Evolutionary conservation across 2,888 invertebrate genomes (phyloP).

Genomic region (Scaptomyza tumidula): DNA sequence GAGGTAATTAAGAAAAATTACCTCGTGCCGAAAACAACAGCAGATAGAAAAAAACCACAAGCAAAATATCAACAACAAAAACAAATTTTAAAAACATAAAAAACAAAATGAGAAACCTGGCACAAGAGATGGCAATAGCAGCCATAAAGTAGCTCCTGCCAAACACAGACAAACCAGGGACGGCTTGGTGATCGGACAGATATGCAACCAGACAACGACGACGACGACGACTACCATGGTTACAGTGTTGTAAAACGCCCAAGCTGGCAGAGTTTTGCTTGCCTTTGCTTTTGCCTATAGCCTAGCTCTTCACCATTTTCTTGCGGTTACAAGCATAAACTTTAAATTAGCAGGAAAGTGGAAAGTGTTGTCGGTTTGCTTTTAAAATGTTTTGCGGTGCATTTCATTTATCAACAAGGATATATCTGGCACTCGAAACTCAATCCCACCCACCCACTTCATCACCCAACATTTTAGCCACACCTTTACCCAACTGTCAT

Average conservation of each 20-base stretch:
- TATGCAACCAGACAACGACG: constrained; percentile 12
- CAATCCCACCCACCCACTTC: constrained; percentile 22
- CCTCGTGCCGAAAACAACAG: constrained; percentile 54
- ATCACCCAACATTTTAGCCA: not conserved
- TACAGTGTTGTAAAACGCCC: constrained; percentile 33
- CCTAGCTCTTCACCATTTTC: constrained; percentile 36
- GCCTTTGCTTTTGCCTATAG: not conserved
- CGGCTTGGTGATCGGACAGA: constrained; percentile 18
- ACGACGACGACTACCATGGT: constrained; percentile 5
- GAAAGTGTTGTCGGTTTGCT: constrained; percentile 80
- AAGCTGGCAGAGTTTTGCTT: not conserved
- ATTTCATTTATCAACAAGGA: constrained; percentile 74
- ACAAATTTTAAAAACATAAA: constrained; percentile 27
- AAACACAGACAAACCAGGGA: constrained; percentile 46
- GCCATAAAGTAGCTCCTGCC: constrained; percentile 62
- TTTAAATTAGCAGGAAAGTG: constrained; percentile 80
- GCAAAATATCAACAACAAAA: constrained; percentile 5
- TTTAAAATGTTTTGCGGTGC: constrained; percentile 79
- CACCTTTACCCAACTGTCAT: constrained; percentile 61
- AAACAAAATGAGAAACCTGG: constrained; percentile 36
- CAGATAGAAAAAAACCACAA: constrained; percentile 19
- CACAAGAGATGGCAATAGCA: constrained; percentile 38
- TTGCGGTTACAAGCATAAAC: constrained; percentile 71
- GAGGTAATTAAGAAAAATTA: constrained; percentile 80
- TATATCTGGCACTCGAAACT: constrained; percentile 62